Base-by-base conservation (phyloP, 2,888 invertebrate species). In the Acrocera orbiculus region DNA sequence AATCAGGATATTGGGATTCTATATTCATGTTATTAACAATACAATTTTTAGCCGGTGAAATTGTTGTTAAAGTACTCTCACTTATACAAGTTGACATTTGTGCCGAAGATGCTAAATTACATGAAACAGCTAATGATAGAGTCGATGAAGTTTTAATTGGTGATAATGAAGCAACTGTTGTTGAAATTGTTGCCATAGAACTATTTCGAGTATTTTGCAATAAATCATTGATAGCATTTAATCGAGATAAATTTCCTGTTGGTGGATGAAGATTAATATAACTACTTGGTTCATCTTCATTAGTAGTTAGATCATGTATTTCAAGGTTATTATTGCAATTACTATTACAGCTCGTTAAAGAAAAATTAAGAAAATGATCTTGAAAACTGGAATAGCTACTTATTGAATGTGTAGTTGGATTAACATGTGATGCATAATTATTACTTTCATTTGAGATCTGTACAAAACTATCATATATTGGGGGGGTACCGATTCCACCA, bases 151-250 rank as follows among this genome's bases (percentile, higher is more conserved):
- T 26, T 13, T 30, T 30, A 15, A 35, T 30, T 8, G 23, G 10
- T 9, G 32, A 16, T 10, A 35, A 15, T 27, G 38, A 22, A 7
- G 38, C 28, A 5, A 54, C 49, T 14, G 53, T 54, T n/a, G n/a
- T n/a, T 16, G 56, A 50, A 31, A 52, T 37, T 4, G 54, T 51
- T 23, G 50, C 46, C n/a, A 53, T 50, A 13, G 54, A 16, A 5
- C 28, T 50, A 42, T 48, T 57, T 3, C 58, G 54, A 50, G 53
- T 58, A 37, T 53, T 54, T 38, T 56, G 55, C 32, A 59, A 37
- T 35, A 58, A 45, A 48, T 59, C 53, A 40, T 57, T 56, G 19
- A 59, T 56, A 40, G 52, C 56, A n/a, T 54, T 52, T 13, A 58
- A 40, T 28, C 56, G 50, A 27, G 53, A 49, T 36, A 56, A 55